Evolutionary conservation across 2,797 vertebrate genomes (phyloP).

Genomic region (Sitta carolinensis): DNA sequence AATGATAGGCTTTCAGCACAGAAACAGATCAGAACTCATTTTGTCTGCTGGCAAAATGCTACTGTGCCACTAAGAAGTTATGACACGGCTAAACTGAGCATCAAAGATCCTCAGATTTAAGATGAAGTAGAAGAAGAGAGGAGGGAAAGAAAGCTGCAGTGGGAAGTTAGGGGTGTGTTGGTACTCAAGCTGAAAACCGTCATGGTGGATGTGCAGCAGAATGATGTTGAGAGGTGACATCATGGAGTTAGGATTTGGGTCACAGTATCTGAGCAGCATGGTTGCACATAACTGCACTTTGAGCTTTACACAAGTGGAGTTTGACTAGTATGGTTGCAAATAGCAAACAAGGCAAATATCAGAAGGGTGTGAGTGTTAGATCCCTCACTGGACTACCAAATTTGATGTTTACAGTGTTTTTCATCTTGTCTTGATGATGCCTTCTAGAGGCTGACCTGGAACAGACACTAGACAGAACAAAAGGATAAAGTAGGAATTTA

Average conservation of each 20-base stretch:
- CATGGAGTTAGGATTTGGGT: not conserved
- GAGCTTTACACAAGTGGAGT: not conserved
- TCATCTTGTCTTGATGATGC: not conserved
- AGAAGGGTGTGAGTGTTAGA: not conserved
- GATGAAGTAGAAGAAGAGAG: not conserved
- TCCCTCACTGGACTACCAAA: not conserved
- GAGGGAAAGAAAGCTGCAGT: not conserved
- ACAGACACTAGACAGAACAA: too few relatives aligned
- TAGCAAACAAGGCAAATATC: not conserved
- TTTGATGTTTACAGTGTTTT: not conserved
- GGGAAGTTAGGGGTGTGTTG: not conserved
- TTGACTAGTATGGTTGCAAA: not conserved
- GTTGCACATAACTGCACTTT: not conserved
- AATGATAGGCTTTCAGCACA: not conserved
- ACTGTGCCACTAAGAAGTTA: not conserved
- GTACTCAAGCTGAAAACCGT: not conserved
- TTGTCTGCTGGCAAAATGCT: not conserved
- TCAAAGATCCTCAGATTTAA: not conserved
- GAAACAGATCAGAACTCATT: not conserved
- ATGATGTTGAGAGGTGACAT: not conserved
- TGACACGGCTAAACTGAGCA: not conserved
- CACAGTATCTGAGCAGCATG: not conserved
- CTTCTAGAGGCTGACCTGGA: too few relatives aligned
- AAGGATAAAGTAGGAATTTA: too few relatives aligned
- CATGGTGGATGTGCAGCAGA: not conserved